phyloP scores from a whole-genome alignment of 2,888 invertebrate genomes.

The Dromius quadrimaculatus region DNA sequence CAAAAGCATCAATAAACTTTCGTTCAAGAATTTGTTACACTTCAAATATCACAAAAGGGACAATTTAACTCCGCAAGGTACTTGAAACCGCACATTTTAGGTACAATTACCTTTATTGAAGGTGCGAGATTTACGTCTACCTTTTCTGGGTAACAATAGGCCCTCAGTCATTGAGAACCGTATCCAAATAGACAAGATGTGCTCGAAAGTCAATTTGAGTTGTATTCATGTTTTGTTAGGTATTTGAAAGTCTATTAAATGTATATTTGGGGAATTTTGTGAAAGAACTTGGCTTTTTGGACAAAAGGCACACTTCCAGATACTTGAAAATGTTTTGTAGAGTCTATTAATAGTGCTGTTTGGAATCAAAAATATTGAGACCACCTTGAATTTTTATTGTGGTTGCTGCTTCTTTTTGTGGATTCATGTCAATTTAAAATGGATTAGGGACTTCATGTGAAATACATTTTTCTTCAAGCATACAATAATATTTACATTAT shows the following conservation, averaged over 20 bases:
- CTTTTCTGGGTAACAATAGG: background rate
- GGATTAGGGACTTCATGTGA: too few species aligned
- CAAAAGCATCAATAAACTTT: slow-evolving; percentile 12
- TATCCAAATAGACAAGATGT: slow-evolving; percentile 4
- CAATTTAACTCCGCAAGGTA: slow-evolving; percentile 17
- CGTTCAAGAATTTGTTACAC: slow-evolving; percentile 25
- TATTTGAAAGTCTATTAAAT: slow-evolving; percentile 1
- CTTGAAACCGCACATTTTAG: slow-evolving; percentile 29
- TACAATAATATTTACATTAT: too few species aligned
- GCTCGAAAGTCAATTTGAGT: background rate
- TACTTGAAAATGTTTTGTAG: background rate
- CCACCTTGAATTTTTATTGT: too few species aligned
- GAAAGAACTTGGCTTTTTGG: background rate
- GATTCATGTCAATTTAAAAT: too few species aligned
- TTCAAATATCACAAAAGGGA: slow-evolving; percentile 3
- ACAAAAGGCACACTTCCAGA: slow-evolving; percentile 4
- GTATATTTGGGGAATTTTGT: background rate
- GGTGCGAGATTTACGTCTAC: slow-evolving; percentile 14
- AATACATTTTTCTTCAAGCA: too few species aligned
- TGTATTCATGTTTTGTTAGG: background rate
- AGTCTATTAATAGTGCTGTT: background rate
- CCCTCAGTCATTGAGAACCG: background rate
- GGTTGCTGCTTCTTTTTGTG: too few species aligned
- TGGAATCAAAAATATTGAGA: background rate
- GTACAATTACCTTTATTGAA: slow-evolving; percentile 33